These are phyloP conservation scores for Dioctria linearis DNA, from an alignment of 2,888 invertebrate species.

Conservation along the genomic window DNA sequence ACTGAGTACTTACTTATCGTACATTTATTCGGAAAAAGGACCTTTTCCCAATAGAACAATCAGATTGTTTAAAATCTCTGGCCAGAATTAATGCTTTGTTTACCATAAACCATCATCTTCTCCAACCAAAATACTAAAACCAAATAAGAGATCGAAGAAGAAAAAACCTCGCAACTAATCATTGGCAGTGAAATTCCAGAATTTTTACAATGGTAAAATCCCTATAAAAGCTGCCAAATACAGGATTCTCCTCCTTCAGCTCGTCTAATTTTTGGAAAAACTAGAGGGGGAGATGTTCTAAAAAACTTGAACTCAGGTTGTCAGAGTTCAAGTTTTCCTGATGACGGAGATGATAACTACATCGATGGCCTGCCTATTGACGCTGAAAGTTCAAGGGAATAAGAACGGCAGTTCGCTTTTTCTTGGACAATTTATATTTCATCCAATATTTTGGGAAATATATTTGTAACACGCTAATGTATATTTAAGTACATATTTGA, in stretches of 20 bases:
- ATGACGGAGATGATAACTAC: neutral
- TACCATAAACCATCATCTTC: neutral
- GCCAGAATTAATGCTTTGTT: no score
- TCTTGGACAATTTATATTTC: neutral
- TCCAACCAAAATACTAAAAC: neutral
- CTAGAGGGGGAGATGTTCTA: neutral
- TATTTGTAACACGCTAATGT: no score
- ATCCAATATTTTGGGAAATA: neutral
- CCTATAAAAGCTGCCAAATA: neutral
- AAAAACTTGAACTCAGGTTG: neutral
- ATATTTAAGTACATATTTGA: neutral
- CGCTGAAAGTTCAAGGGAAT: neutral
- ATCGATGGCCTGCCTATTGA: neutral
- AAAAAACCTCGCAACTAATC: neutral
- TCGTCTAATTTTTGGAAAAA: neutral
- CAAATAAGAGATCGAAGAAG: neutral
- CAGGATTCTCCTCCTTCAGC: neutral
- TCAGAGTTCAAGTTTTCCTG: no score
- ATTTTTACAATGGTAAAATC: neutral
- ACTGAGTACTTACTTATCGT: no score
- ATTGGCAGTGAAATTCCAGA: neutral
- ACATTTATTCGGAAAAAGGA: no score
- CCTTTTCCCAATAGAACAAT: no score
- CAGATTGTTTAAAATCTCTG: no score
- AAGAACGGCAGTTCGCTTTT: neutral